Conservation (phyloP, 2,797 vertebrate genomes). For the Falco rusticolus region DNA sequence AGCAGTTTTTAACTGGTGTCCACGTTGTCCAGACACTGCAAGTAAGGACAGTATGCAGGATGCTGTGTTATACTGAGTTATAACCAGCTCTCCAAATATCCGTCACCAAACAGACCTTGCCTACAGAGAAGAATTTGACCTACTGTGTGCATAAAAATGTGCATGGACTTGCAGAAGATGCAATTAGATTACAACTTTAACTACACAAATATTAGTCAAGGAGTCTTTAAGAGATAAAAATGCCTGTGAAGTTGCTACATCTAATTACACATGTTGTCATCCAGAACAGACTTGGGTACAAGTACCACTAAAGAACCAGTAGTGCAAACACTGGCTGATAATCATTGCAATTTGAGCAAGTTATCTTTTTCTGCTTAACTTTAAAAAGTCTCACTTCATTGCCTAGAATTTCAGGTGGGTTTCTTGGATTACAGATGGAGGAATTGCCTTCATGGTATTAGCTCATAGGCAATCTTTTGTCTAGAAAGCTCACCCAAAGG, state of each 20-base stretch:
- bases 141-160: not conserved
- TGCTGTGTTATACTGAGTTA: not conserved
- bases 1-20: not conserved
- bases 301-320: not conserved
- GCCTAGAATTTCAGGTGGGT: not conserved
- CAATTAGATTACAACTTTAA: not conserved
- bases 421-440: not conserved
- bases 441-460: not conserved
- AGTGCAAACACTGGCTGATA: not conserved
- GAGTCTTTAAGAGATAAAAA: slow-evolving; percentile 2
- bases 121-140: not conserved
- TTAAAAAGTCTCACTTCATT: not conserved
- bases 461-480: not conserved
- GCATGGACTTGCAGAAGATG: not conserved
- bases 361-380: not conserved
- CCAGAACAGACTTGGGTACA: not conserved
- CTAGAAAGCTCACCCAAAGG: not conserved
- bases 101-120: not conserved
- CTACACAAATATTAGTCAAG: slow-evolving; percentile 25
- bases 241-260: not conserved
- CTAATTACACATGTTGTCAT: not conserved
- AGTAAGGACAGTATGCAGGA: not conserved
- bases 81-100: not conserved
- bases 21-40: not conserved
- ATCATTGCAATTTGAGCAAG: not conserved